phyloP scores from a whole-genome alignment of 2,113 vertebrate genomes.

The Nannobrachium achirus region DNA sequence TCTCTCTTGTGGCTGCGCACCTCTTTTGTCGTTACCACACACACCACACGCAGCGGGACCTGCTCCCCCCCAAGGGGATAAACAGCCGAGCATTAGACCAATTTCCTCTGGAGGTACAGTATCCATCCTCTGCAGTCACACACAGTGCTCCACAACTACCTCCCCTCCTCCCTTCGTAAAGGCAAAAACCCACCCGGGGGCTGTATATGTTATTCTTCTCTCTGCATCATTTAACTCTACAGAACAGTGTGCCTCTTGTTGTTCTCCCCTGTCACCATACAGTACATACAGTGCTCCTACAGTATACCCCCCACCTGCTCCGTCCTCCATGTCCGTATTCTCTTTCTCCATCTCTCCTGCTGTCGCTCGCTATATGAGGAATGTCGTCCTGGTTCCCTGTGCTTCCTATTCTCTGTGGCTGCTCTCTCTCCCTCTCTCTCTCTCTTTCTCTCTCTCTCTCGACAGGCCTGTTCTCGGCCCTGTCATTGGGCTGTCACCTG shows the following conservation, averaged over 20 bases:
- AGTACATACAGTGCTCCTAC: slow-evolving; percentile 18
- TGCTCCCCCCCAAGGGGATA: slow-evolving; percentile 44
- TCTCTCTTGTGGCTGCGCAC: slow-evolving; percentile 24
- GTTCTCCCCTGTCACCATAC: slow-evolving; percentile 20
- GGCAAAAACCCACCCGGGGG: slow-evolving; percentile 56
- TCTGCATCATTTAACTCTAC: slow-evolving; percentile 59
- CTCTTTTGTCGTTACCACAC: slow-evolving; percentile 37
- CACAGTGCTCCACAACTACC: slow-evolving; percentile 48
- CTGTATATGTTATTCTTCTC: slow-evolving; percentile 51
- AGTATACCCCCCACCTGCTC: too few relatives aligned
- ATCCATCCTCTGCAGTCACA: slow-evolving; percentile 60
- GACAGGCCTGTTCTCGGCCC: slow-evolving; percentile 55
- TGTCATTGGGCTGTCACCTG: slow-evolving; percentile 60
- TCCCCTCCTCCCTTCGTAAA: slow-evolving; percentile 44
- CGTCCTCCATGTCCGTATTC: neutral
- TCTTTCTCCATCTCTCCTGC: slow-evolving; percentile 12
- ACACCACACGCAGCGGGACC: slow-evolving; percentile 10
- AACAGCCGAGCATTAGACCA: slow-evolving; percentile 58
- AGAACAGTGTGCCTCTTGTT: slow-evolving; percentile 37
- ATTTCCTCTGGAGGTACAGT: slow-evolving; percentile 64
- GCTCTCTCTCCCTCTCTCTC: slow-evolving; percentile 11
- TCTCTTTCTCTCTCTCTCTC: slow-evolving; percentile 28
- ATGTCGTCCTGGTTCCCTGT: slow-evolving; percentile 25
- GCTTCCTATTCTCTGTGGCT: slow-evolving; percentile 21
- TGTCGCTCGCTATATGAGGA: slow-evolving; percentile 31